phyloP scores from a whole-genome alignment of 64 coral and sea anemone genomes.

The Pocillopora damicornis region DNA sequence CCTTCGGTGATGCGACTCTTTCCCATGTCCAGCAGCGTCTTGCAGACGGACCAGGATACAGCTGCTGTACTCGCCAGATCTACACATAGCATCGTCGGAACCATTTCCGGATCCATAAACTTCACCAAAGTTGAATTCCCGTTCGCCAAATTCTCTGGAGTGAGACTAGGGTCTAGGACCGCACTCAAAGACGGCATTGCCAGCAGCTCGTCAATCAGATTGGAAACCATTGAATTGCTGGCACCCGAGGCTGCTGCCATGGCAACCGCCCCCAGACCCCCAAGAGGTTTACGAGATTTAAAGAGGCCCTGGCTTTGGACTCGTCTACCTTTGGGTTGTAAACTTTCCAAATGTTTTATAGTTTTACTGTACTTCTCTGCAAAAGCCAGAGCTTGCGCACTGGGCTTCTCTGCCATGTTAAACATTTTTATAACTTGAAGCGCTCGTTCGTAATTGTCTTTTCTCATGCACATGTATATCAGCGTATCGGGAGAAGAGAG shows the following conservation, averaged over 20 bases:
- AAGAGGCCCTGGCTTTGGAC: background rate
- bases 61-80: constrained; percentile 75
- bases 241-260: constrained; percentile 94
- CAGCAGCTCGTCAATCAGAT: constrained; percentile 69
- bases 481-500: constrained; percentile 87
- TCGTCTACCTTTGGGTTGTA: constrained; percentile 67
- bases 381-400: constrained; percentile 71
- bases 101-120: constrained; percentile 53
- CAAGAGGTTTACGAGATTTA: constrained; percentile 28
- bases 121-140: constrained; percentile 49
- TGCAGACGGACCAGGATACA: constrained; percentile 51
- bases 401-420: constrained; percentile 64
- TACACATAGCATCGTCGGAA: constrained; percentile 76
- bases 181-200: constrained; percentile 51
- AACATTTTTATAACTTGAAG: constrained; percentile 97
- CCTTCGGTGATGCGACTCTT: constrained; percentile 62
- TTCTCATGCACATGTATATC: constrained; percentile 97
- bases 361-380: constrained; percentile 72
- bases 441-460: constrained; percentile 83
- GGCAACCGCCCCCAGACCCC: constrained; percentile 81
- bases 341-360: constrained; percentile 57
- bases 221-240: constrained; percentile 39
- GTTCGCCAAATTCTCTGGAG: constrained; percentile 36
- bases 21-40: constrained; percentile 66
- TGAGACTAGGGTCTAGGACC: constrained; percentile 36